Base-by-base conservation (phyloP, 2,113 vertebrate genomes). In the Rhinopomastus cyanomelas region DNA sequence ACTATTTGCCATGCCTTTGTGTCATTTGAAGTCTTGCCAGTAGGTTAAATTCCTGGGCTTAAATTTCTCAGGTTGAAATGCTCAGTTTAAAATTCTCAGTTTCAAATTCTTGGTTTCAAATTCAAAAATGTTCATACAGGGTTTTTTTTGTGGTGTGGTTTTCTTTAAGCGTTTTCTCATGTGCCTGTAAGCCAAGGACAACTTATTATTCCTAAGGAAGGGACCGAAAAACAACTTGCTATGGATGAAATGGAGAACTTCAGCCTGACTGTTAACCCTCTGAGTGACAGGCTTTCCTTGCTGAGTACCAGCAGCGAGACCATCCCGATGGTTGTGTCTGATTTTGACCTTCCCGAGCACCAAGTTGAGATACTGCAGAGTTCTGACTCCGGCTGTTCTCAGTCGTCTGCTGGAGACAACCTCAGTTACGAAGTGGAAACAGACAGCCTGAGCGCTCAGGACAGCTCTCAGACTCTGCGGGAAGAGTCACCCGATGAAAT, bases 271-370 rank as follows among this genome's bases (percentile, higher is more conserved):
- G 99, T 99, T 83, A 99, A 99, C 95, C 99, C 99, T 14, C 48
- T 99, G 88, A 99, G 99, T 90, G 99, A 99, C 96, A 98, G 98
- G 71, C 97, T 99, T 81, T 99, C 99, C 52, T 96, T 99, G 74
- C 95, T 99, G 73, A 99, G 99, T 96, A 98, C 99, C 75, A 99
- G 99, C 97, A 99, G 98, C 60, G 99, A 99, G 96, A 99, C 99
- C 49, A 96, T 99, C 89, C 98, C 98, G 55, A 97, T 99, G 97
- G 97, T 94, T 89, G 94, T 97, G 57, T 98, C 94, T 85, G 98
- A 98, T 91, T 99, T 98, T 95, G 98, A 98, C 53, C 97, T 98
- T 77, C 97, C 97, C 18, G 98, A 98, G 82, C 98, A 98, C 85
- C 98, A 98, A 81, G 98, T 95, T 96, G 98, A 99, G 97, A 98